Base-by-base conservation (phyloP, 2,797 vertebrate genomes). In the Chrosomus eos region DNA sequence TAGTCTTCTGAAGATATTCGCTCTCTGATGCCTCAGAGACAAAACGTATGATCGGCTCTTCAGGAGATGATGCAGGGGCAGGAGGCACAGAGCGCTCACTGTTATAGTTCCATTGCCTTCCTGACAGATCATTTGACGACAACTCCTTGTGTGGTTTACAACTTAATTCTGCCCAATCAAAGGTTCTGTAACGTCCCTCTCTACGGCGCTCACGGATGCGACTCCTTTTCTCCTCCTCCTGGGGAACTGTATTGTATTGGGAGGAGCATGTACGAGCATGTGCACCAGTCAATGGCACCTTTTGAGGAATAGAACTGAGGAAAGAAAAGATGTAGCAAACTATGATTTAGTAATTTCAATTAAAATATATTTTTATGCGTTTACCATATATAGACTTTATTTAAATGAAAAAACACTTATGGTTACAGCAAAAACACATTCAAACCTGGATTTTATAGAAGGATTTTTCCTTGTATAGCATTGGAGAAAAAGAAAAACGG, bases 101-200 rank as follows among this genome's bases (percentile, higher is more conserved):
- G 31, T 87, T 40, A 38, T 58, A 51, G 67, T 89, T 80, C 85
- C 9, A 85, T 4, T 87, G 76, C 31, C 51, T 85, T 80, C 82
- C 82, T 8, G 71, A 38, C 53, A 87, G 75, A 40, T 66, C 75
- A 60, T 66, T 71, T 23, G 33, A 74, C 4, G 33, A 74, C 4
- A 83, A 83, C 67, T 95, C 92, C 7, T 93, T 94, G 23, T 95
- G 95, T 40, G 94, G 95, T 28, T 82, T 88, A 33, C 84, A 81
- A 70, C 86, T 88, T 86, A 96, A 96, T 66, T 96, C 96, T 0
- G 93, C 94, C 95, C 95, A 96, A 85, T 97, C 95, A 19, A 95
- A 95, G 6, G 94, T 95, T 91, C 95, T 95, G 75, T 96, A 96
- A 0, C 95, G 95, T 0, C 95, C 95, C 78, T 96, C 96, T 75